Conservation (phyloP, 1,140 invertebrate species). For the Drosophila sulfurigaster region DNA sequence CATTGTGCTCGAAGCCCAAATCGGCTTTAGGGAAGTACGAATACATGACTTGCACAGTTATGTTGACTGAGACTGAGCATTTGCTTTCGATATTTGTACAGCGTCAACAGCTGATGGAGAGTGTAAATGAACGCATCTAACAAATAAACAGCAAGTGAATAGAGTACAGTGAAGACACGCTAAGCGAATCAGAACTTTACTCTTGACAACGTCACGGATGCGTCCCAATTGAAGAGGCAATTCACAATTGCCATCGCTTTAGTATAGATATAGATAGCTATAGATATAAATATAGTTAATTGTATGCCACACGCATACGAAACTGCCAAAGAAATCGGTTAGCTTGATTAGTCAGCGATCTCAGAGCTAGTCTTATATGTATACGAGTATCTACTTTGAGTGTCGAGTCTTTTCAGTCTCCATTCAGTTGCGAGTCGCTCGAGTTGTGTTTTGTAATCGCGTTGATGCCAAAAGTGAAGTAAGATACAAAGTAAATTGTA, state of each 20-base stretch:
- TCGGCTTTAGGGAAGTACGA: conserved; percentile 47
- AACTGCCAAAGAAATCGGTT: conserved; percentile 27
- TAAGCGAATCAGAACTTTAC: background rate
- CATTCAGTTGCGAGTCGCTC: background rate
- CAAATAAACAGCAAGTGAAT: conserved; percentile 17
- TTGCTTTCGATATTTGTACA: background rate
- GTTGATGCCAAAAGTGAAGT: background rate
- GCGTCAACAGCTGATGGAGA: conserved; percentile 12
- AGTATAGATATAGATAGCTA: no score
- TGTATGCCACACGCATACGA: conserved; percentile 37
- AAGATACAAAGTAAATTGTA: background rate
- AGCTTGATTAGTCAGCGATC: conserved; percentile 45
- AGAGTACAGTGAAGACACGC: conserved; percentile 6
- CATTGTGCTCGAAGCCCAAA: conserved; percentile 25
- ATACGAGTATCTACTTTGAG: background rate
- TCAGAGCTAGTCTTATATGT: background rate
- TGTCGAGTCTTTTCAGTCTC: background rate
- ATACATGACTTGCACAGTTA: conserved; percentile 20
- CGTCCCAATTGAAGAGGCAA: conserved; percentile 32
- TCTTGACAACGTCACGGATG: conserved; percentile 40
- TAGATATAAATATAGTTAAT: background rate
- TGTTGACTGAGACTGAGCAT: conserved; percentile 13
- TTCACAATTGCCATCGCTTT: conserved; percentile 15
- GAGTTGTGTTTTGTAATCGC: conserved; percentile 1
- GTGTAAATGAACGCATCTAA: conserved; percentile 40